Conservation (phyloP, 2,888 invertebrate species). For the Pteria penguin region DNA sequence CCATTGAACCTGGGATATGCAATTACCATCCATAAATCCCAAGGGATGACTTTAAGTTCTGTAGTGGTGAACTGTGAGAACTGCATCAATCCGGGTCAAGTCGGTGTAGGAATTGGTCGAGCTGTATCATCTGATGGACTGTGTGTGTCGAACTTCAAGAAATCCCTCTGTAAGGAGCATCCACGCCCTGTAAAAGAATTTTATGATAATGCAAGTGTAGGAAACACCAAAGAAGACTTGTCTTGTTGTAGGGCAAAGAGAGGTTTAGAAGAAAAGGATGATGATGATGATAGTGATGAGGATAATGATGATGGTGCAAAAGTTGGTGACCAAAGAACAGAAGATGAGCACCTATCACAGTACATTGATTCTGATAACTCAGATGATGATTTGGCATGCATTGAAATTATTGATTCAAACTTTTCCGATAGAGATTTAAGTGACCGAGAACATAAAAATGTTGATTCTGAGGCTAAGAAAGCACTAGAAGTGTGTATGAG, state of each 20-base stretch:
- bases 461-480: not conserved
- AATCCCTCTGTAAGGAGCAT: constrained; percentile 15
- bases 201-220: not conserved
- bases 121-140: constrained; percentile 21
- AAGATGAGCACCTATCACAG: not conserved
- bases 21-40: constrained; percentile 35
- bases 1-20: constrained; percentile 30
- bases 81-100: constrained; percentile 30
- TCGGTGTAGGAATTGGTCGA: constrained; percentile 33
- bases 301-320: constrained; percentile 2
- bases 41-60: constrained; percentile 20
- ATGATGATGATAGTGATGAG: not conserved
- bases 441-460: not conserved
- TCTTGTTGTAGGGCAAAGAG: constrained; percentile 1
- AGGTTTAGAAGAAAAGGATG: not conserved
- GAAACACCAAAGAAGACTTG: not conserved
- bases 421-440: not conserved
- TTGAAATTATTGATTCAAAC: not conserved
- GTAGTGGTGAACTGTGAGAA: constrained; percentile 26
- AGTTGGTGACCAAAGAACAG: not conserved
- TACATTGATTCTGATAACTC: not conserved
- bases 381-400: not conserved
- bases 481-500: not conserved
- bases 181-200: constrained; percentile 11
- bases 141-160: constrained; percentile 1